These are phyloP conservation scores for Eriosoma lanigerum DNA, from an alignment of 1,140 invertebrate genomes.

Conservation along the genomic window DNA sequence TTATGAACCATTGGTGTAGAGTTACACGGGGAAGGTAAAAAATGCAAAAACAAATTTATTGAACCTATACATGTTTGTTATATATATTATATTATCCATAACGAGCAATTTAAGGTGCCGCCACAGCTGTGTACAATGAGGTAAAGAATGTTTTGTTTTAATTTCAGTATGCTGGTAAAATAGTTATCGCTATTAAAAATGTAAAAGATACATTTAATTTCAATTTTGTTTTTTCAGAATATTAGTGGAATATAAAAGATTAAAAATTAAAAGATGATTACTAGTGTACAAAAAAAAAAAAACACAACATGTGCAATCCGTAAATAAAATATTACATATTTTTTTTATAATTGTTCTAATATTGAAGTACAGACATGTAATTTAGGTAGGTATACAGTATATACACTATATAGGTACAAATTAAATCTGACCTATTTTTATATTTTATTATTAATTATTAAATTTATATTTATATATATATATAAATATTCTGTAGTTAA, in stretches of 20 bases:
- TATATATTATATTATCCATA: neutral
- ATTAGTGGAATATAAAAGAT: neutral
- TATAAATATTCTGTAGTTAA: no score
- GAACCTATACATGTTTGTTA: no score
- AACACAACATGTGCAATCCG: neutral
- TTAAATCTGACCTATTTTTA: no score
- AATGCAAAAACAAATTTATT: constrained; percentile 4
- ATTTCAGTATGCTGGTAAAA: neutral
- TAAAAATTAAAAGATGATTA: neutral
- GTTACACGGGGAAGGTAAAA: constrained; percentile 25
- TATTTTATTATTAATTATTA: no score
- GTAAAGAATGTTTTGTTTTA: neutral
- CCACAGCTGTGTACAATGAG: neutral
- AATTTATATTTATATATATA: no score
- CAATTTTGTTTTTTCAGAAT: neutral
- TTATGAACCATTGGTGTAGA: constrained; percentile 2
- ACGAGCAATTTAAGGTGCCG: constrained; percentile 19
- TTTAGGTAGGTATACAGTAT: no score
- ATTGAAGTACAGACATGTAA: no score
- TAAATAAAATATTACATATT: neutral
- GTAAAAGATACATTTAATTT: neutral
- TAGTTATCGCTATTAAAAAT: neutral
- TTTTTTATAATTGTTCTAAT: neutral
- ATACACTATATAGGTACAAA: neutral
- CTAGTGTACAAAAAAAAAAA: neutral